A percentile compares a stretch with the other conserved stretches of the same genome.
Evolutionary conservation across 2,888 invertebrate genomes (phyloP).

Genomic region (Pelosia muscerda): DNA sequence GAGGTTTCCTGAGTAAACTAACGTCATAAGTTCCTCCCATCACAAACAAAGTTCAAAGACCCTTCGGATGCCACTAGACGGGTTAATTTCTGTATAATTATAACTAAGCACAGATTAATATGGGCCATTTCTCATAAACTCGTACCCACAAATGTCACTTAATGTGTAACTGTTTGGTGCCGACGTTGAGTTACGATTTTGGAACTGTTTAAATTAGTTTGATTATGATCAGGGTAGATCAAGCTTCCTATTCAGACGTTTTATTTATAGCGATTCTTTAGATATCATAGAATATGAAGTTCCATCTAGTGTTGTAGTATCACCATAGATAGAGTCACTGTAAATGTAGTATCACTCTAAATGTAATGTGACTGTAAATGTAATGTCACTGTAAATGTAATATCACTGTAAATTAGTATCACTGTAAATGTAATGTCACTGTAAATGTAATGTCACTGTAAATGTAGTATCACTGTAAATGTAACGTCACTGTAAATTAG

Average conservation of each 20-base stretch:
- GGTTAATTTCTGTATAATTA: slow-evolving; percentile 50
- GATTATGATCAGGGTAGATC: not conserved
- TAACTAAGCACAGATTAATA: slow-evolving; percentile 50
- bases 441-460: too few species aligned
- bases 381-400: too few species aligned
- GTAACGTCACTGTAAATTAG: too few species aligned
- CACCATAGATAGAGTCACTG: too few species aligned
- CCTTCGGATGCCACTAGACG: slow-evolving; percentile 31
- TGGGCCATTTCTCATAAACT: slow-evolving; percentile 46
- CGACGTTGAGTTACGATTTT: slow-evolving; percentile 36
- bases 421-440: too few species aligned
- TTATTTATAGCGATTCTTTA: not conserved
- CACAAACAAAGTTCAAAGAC: slow-evolving; percentile 12
- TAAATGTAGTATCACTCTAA: too few species aligned
- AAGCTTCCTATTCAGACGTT: not conserved
- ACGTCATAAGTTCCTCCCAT: slow-evolving; percentile 10
- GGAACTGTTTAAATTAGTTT: slow-evolving; percentile 4
- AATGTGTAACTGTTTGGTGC: slow-evolving; percentile 24
- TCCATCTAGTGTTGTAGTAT: too few species aligned
- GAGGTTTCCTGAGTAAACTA: slow-evolving; percentile 1
- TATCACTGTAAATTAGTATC: too few species aligned
- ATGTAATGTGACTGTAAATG: too few species aligned
- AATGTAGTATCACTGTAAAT: too few species aligned
- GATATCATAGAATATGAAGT: not conserved
- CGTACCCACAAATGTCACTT: slow-evolving; percentile 35